phyloP scores from a whole-genome alignment of 1,140 invertebrate species.

The Spodoptera litura region DNA sequence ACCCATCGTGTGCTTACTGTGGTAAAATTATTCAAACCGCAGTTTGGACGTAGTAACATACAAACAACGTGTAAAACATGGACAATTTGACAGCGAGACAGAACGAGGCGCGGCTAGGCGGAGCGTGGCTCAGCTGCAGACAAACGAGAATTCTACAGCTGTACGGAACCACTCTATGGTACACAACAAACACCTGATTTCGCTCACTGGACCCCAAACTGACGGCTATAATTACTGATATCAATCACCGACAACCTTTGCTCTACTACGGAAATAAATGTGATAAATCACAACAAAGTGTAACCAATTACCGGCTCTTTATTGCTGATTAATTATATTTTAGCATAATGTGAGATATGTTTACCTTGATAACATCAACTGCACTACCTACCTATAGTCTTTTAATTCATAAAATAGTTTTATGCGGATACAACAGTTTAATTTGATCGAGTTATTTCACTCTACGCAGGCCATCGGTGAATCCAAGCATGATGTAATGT shows the following conservation, averaged over 20 bases:
- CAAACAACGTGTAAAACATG: slow-evolving; percentile 48
- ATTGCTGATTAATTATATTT: too few species aligned
- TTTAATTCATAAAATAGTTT: too few species aligned
- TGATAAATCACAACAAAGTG: not conserved
- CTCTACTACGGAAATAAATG: not conserved
- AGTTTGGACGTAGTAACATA: slow-evolving; percentile 1
- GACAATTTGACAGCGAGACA: slow-evolving; percentile 49
- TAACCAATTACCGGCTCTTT: not conserved
- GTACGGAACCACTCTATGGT: slow-evolving; percentile 8
- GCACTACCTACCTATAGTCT: too few species aligned
- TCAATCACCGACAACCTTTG: not conserved
- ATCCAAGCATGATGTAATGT: not conserved
- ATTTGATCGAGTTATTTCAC: too few species aligned
- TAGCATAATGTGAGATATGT: too few species aligned
- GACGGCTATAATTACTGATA: slow-evolving; percentile 2
- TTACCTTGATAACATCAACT: too few species aligned
- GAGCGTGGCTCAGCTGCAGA: slow-evolving; percentile 47
- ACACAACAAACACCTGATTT: slow-evolving; percentile 30
- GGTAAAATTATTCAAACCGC: slow-evolving; percentile 11
- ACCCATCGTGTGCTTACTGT: not conserved
- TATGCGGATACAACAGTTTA: too few species aligned
- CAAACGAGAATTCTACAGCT: slow-evolving; percentile 48
- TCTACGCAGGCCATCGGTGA: too few species aligned
- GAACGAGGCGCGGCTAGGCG: slow-evolving; percentile 28
- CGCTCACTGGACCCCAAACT: slow-evolving; percentile 9